These are phyloP conservation scores for Brachionus rotundiformis DNA, from an alignment of 1,140 invertebrate genomes.

Conservation along the genomic window DNA sequence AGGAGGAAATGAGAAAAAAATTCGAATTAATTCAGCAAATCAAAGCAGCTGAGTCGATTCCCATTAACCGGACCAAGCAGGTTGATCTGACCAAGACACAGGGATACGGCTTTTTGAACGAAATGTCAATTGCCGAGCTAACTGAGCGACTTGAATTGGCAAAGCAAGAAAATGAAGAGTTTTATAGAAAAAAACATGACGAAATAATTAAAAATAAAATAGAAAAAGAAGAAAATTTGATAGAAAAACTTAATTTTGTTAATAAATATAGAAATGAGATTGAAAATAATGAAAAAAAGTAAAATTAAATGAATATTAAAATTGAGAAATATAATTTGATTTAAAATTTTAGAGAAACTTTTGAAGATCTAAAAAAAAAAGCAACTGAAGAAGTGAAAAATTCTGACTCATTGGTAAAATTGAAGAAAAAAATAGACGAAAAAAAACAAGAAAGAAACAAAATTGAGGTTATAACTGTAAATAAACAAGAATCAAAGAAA, in stretches of 20 bases:
- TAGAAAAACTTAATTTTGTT: slow-evolving; percentile 43
- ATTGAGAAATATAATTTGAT: neutral
- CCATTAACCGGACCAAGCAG: slow-evolving; percentile 57
- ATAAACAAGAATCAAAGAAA: slow-evolving; percentile 26
- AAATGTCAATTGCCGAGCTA: slow-evolving; percentile 65
- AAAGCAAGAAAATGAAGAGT: slow-evolving; percentile 58
- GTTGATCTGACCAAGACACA: slow-evolving; percentile 61
- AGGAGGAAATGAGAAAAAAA: slow-evolving; percentile 61
- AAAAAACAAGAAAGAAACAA: neutral
- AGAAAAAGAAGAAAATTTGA: slow-evolving; percentile 54
- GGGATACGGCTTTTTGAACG: slow-evolving; percentile 60
- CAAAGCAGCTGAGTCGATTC: slow-evolving; percentile 60
- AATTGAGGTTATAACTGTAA: neutral
- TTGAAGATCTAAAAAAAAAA: slow-evolving; percentile 17
- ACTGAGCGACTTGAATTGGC: slow-evolving; percentile 59
- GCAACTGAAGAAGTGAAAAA: neutral
- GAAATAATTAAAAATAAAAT: slow-evolving; percentile 61
- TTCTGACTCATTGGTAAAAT: slow-evolving; percentile 24
- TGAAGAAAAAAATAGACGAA: slow-evolving; percentile 41
- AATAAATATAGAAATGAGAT: slow-evolving; percentile 37
- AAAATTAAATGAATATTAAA: neutral
- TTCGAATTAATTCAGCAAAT: slow-evolving; percentile 64
- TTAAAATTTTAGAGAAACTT: neutral
- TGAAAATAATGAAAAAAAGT: slow-evolving; percentile 30
- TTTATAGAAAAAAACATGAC: slow-evolving; percentile 60